A percentile compares a stretch with the other conserved stretches of the same genome.
These are phyloP conservation scores for Ichneumoninae sp. DNA, from an alignment of 2,888 invertebrate genomes.

Conservation along the genomic window DNA sequence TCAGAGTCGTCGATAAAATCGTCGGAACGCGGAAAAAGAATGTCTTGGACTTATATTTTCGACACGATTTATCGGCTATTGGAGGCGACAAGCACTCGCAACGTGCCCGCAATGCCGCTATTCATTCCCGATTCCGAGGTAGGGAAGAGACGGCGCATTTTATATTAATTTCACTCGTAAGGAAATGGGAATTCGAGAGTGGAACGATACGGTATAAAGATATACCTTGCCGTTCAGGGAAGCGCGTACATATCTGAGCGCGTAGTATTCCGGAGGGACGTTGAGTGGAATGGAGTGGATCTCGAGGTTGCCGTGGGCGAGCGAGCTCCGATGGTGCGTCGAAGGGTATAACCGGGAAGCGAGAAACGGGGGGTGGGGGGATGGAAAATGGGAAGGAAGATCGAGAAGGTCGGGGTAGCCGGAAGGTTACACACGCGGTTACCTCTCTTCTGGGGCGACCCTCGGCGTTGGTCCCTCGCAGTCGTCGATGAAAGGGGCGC, in stretches of 20 bases:
- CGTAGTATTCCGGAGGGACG: constrained; percentile 43
- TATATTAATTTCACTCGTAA: constrained; percentile 54
- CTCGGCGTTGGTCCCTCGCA: constrained; percentile 44
- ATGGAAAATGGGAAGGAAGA: constrained; percentile 15
- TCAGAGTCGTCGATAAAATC: neutral
- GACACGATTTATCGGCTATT: neutral
- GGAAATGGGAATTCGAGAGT: constrained; percentile 30
- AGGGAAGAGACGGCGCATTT: constrained; percentile 13
- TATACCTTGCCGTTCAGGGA: neutral
- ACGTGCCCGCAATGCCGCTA: constrained; percentile 1
- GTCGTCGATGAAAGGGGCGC: constrained; percentile 57
- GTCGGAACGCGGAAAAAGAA: neutral
- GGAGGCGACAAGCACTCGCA: neutral
- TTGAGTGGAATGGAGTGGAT: constrained; percentile 44
- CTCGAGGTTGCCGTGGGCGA: constrained; percentile 58
- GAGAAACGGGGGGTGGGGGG: constrained; percentile 29
- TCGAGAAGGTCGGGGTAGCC: constrained; percentile 67
- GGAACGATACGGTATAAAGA: constrained; percentile 9
- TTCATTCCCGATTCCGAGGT: constrained; percentile 12
- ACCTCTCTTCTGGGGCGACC: constrained; percentile 74
- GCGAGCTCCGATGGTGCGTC: constrained; percentile 64
- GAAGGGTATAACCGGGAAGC: constrained; percentile 54
- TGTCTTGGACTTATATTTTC: neutral
- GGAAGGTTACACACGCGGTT: constrained; percentile 82
- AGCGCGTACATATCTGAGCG: constrained; percentile 32